These are phyloP conservation scores for Cheracebus regulus DNA, from an alignment of 2,797 vertebrate genomes.

Conservation along the genomic window DNA sequence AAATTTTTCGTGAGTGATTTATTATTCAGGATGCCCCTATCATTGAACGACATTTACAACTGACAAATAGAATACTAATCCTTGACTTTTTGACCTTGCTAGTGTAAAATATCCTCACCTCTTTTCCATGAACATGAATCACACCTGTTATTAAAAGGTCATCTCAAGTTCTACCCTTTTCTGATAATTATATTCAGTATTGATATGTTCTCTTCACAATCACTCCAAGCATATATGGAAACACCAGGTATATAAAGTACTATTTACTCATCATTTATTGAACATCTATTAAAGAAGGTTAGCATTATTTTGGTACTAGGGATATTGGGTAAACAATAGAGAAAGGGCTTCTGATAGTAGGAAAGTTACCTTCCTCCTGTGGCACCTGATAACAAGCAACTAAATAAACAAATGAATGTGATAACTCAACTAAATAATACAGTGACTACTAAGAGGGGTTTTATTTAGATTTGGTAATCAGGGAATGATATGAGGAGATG, in stretches of 20 bases:
- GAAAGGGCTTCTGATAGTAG: background rate
- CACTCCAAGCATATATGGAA: background rate
- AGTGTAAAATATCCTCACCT: background rate
- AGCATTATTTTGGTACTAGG: background rate
- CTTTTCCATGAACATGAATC: background rate
- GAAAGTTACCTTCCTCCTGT: background rate
- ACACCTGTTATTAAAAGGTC: background rate
- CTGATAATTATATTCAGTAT: background rate
- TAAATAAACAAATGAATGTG: slow-evolving; percentile 4
- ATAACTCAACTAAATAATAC: background rate
- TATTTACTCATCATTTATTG: slow-evolving; percentile 7
- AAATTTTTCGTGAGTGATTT: slow-evolving; percentile 51
- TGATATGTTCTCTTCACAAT: background rate
- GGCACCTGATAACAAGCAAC: background rate
- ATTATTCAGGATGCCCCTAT: slow-evolving; percentile 46
- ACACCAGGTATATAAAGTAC: background rate
- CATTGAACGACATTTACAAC: slow-evolving; percentile 50
- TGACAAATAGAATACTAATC: slow-evolving; percentile 53
- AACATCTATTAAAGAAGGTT: background rate
- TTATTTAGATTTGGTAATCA: slow-evolving; percentile 18
- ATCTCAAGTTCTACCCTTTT: slow-evolving; percentile 39
- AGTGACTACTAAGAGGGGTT: background rate
- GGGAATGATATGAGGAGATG: background rate
- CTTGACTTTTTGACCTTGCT: slow-evolving; percentile 51
- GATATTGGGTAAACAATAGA: background rate